Conservation (phyloP, 2,113 vertebrate genomes). For the Jacana jacana region DNA sequence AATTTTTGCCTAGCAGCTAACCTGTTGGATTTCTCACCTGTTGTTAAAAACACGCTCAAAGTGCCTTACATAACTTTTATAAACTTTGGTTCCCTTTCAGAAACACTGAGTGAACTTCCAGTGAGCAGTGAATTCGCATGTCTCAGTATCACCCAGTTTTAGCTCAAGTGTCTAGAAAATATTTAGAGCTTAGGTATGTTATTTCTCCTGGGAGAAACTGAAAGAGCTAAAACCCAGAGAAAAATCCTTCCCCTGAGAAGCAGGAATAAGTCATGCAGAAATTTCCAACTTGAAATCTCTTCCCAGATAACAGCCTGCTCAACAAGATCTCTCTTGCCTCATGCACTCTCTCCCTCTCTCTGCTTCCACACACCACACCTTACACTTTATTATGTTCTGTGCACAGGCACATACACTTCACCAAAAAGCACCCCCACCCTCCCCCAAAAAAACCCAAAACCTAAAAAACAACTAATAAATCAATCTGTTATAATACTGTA, state of each 20-base stretch:
- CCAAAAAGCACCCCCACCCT: too few species aligned
- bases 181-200: neutral
- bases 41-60: neutral
- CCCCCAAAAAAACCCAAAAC: neutral
- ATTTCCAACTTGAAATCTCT: neutral
- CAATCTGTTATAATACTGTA: neutral
- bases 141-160: neutral
- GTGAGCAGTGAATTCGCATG: neutral
- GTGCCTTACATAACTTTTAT: neutral
- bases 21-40: neutral
- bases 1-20: neutral
- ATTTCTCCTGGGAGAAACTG: neutral
- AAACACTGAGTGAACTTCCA: neutral
- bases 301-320: neutral
- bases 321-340: neutral
- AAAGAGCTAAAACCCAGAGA: neutral
- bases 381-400: neutral
- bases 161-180: neutral
- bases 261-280: neutral
- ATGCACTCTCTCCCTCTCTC: neutral
- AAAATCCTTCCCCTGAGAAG: constrained; percentile 12
- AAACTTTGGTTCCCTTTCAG: neutral
- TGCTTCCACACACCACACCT: neutral
- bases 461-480: neutral
- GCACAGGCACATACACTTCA: neutral